Conservation (phyloP, 2,113 vertebrate species). For the Cnemophilus loriae region DNA sequence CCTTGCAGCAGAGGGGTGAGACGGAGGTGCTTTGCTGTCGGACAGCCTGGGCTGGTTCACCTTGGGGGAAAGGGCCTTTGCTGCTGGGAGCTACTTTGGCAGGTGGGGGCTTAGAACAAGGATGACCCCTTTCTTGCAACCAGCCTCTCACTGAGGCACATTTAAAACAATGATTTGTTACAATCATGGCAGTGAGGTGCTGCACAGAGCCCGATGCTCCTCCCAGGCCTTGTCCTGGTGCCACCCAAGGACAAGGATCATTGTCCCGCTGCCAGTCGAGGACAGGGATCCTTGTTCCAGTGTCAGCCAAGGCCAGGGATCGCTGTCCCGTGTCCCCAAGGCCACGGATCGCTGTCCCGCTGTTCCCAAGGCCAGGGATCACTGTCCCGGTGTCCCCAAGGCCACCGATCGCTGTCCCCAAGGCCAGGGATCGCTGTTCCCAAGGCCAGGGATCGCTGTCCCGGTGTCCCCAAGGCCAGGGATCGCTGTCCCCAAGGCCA, state of each 20-base stretch:
- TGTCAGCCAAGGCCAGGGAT: not conserved
- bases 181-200: not conserved
- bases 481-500: too few relatives aligned
- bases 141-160: too few relatives aligned
- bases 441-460: not conserved
- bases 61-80: not conserved
- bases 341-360: not conserved
- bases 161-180: not conserved
- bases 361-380: not conserved
- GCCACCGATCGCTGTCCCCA: not conserved
- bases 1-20: not conserved
- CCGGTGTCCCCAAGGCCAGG: not conserved
- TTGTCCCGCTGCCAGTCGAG: not conserved
- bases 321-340: fast-evolving
- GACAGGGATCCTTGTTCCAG: not conserved
- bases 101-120: not conserved
- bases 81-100: not conserved
- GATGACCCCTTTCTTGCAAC: not conserved
- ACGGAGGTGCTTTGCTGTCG: not conserved
- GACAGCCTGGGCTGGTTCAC: not conserved
- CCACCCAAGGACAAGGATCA: not conserved
- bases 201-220: not conserved
- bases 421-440: not conserved
- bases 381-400: not conserved
- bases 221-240: not conserved